These are phyloP conservation scores for Planiliza haematocheilus DNA, from an alignment of 2,113 vertebrate genomes.

Conservation along the genomic window DNA sequence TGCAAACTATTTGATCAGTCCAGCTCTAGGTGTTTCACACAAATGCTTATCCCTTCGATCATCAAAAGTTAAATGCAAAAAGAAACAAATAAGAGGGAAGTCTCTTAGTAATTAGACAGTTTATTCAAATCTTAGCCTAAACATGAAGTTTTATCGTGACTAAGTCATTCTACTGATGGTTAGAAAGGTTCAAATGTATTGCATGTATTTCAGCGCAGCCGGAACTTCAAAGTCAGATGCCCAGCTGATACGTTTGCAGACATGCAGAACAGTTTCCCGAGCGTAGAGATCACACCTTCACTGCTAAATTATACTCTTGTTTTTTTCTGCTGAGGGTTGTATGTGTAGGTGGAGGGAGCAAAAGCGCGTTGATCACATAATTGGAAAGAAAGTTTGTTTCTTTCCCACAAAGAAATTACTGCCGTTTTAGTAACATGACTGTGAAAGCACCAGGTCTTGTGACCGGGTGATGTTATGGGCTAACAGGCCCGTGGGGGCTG, in stretches of 20 bases:
- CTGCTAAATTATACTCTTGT: slow-evolving; percentile 16
- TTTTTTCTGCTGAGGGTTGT: slow-evolving; percentile 21
- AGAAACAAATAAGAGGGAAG: not conserved
- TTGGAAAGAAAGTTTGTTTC: not conserved
- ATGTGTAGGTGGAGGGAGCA: slow-evolving; percentile 23
- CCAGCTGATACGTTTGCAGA: slow-evolving; percentile 8
- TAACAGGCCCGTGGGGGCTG: not conserved
- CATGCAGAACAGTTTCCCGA: slow-evolving; percentile 9
- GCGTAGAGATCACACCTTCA: slow-evolving; percentile 27
- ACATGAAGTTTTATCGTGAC: too few relatives aligned
- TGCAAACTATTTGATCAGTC: not conserved
- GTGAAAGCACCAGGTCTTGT: not conserved
- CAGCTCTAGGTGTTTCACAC: not conserved
- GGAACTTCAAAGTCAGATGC: slow-evolving; percentile 3
- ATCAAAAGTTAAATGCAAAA: not conserved
- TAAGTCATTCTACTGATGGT: too few relatives aligned
- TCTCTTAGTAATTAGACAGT: not conserved
- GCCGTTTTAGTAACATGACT: too few relatives aligned
- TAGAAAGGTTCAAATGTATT: too few relatives aligned
- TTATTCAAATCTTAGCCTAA: not conserved
- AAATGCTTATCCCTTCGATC: slow-evolving; percentile 7
- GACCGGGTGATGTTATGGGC: slow-evolving; percentile 1
- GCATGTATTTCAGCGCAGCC: not conserved
- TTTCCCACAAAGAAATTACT: not conserved
- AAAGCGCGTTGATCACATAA: slow-evolving; percentile 9